Base-by-base conservation (phyloP, 2,888 invertebrate genomes). In the Temnothorax rugatulus region DNA sequence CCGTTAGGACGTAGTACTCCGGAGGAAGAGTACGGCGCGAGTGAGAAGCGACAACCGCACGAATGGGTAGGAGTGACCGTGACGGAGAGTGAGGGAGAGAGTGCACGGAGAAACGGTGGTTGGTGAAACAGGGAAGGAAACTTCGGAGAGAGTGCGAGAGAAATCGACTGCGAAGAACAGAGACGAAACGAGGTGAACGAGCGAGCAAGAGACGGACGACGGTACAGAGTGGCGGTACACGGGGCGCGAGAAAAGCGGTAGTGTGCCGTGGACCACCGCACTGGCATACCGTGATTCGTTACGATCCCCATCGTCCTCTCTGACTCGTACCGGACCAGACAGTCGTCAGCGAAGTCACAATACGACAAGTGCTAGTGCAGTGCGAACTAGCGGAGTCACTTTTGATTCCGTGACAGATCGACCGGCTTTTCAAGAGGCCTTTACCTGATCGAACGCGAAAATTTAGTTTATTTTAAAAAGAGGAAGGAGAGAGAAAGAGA, bases 241-340 rank as follows among this genome's bases (percentile, higher is more conserved):
- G 94, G 94, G 94, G 94, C 94, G 95, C 95, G 95, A 95, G 95
- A 95, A 96, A 96, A 96, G 96, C 96, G 96, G 96, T 96, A 96
- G 96, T 96, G 96, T 96, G 96, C 96, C 96, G 96, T 96, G 96
- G 96, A 96, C 96, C 96, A 96, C 95, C 95, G 96, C 94, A 94
- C 94, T 94, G 94, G 94, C 94, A 94, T 94, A 94, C 94, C 94
- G 94, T 94, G 94, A 93, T 93, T 93, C 93, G 93, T 94, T 94
- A 94, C 94, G 93, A 94, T 93, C 91, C 92, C 92, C 91, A 93
- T 91, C 92, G 92, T 92, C 91, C 92, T 91, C 90, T 89, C 34
- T 34, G 90, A 88, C 85, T 89, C 89, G 90, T 87, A 90, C 84
- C 57, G 86, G 52, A 86, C 84, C 82, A 86, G 88, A 84, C 88